Evolutionary conservation across 2,797 vertebrate genomes (phyloP), one percentile per base, ranked within the genome.

Genomic region (Simalia tracyae): DNA sequence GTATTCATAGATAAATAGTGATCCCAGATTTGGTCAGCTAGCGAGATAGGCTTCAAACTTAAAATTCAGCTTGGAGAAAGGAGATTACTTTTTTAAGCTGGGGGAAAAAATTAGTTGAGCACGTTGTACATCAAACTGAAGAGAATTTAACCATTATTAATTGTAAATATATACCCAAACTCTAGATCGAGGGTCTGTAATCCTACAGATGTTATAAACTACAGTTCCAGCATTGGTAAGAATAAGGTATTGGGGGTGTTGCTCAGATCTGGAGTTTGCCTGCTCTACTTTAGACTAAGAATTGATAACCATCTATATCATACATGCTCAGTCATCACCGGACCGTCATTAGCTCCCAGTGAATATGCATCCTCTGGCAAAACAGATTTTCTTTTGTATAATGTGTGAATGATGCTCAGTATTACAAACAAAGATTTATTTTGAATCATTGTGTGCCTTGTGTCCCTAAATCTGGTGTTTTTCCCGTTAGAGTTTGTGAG

Each of bases 381-480:
- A 56, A 56, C 59, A 63, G 22, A 88, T 64, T 64, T 88, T 4
- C 36, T 2, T 7, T 10, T 9, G 19, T 64, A 42, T 88, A 66
- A 88, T 84, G 11, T 63, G 59, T 84, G 31, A 54, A 19, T 12
- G 26, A 1, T 5, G 2, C 46, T 31, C 42, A 11, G 9, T 63
- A 11, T 63, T 63, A 46, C 50, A 90, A 72, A 56, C 10, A 81
- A 17, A 68, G 9, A 57, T 68, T 56, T 57, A 0, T 84, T 26
- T 28, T 28, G 57, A 84, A 60, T 10, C 61, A 3, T 46, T 46
- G 28, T 14, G 24, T 61, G 9, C 26, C 46, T 95, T 96, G 93
- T 95, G 93, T 68, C 72, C 93, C 92, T 94, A 94, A 95, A 89
- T 91, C 87, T 94, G 89, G 90, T 54, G 28, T 93, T 93, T n/a